Evolutionary conservation across 2,113 vertebrate species (phyloP).

Genomic region (Globicephala melas): DNA sequence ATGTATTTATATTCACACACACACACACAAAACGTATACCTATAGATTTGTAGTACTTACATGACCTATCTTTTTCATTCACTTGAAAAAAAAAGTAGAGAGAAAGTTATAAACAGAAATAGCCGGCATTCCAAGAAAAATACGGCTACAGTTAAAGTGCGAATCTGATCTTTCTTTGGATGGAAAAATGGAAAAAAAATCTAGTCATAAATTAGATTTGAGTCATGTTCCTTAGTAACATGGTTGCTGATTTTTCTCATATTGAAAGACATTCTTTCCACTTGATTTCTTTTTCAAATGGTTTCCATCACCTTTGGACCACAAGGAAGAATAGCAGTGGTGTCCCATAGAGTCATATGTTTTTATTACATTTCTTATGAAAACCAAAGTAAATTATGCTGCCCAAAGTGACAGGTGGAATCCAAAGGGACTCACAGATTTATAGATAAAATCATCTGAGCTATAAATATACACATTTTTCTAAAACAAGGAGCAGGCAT

Average conservation of each 20-base stretch:
- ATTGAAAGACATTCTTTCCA: constrained; percentile 49
- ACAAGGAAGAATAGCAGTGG: constrained; percentile 55
- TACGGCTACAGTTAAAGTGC: constrained; percentile 15
- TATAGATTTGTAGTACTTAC: not conserved
- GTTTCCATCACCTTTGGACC: not conserved
- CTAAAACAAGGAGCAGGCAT: not conserved
- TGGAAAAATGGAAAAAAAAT: constrained; percentile 46
- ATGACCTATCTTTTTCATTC: not conserved
- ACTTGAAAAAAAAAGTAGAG: not conserved
- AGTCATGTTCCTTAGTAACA: constrained; percentile 59
- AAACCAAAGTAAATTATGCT: constrained; percentile 37
- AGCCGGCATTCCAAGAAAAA: constrained; percentile 59
- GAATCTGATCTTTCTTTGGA: constrained; percentile 45
- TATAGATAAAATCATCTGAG: not conserved
- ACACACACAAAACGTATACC: not conserved
- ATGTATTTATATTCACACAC: not conserved
- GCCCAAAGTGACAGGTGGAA: not conserved
- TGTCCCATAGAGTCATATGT: not conserved
- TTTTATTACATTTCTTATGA: constrained; percentile 25
- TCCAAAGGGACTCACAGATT: not conserved
- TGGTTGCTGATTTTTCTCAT: constrained; percentile 11
- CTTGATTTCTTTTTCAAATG: not conserved
- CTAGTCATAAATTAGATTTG: constrained; percentile 50
- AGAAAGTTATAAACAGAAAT: constrained; percentile 22
- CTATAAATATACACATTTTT: not conserved